Conservation (phyloP, 2,797 vertebrate species). For the Meriones psammophilus region DNA sequence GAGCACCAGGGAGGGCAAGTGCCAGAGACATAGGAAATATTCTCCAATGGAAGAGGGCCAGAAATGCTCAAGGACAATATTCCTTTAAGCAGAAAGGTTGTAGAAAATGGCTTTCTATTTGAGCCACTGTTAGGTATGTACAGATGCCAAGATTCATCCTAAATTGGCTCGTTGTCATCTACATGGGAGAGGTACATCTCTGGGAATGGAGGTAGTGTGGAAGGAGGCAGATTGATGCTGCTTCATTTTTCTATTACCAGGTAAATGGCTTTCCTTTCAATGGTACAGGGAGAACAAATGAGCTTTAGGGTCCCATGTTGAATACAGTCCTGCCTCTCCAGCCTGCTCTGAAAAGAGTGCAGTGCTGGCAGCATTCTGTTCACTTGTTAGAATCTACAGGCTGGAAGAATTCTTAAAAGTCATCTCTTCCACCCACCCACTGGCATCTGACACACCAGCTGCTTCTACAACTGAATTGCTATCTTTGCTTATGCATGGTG, state of each 20-base stretch:
- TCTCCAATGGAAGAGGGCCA: conserved; percentile 12
- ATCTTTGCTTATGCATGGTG: conserved; percentile 29
- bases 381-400: conserved; percentile 57
- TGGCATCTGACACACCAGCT: conserved; percentile 73
- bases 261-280: conserved; percentile 40
- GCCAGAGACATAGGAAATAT: conserved; percentile 44
- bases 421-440: conserved; percentile 63
- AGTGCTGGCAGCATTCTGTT: conserved; percentile 55
- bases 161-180: conserved; percentile 13
- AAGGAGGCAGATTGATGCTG: neutral
- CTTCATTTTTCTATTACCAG: conserved; percentile 41
- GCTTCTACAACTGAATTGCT: conserved; percentile 64
- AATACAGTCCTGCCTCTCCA: neutral
- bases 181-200: conserved; percentile 31
- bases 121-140: conserved; percentile 43
- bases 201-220: neutral
- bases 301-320: conserved; percentile 9
- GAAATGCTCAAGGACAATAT: conserved; percentile 30
- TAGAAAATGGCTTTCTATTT: conserved; percentile 51
- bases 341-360: conserved; percentile 64
- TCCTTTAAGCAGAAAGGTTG: conserved; percentile 68
- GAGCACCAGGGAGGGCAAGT: conserved; percentile 28
- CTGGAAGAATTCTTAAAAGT: conserved; percentile 73
- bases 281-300: neutral
- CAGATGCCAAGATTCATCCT: conserved; percentile 32